A percentile compares a stretch with the other conserved stretches of the same genome.
phyloP scores from a whole-genome alignment of 2,888 invertebrate genomes.

The Stratiomys singularior region DNA sequence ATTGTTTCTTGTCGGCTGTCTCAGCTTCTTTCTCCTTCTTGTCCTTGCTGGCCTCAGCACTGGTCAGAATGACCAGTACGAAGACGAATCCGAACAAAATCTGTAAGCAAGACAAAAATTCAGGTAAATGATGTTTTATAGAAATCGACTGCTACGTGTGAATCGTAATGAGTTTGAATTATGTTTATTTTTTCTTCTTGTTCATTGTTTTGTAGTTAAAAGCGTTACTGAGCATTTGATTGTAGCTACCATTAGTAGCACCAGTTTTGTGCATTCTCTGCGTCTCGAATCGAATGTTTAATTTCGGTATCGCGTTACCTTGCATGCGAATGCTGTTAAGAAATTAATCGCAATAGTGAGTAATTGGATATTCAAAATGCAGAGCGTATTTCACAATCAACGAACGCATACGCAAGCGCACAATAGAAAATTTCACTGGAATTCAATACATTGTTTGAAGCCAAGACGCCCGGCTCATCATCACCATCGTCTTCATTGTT shows the following conservation, averaged over 20 bases:
- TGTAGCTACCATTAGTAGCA: too few species aligned
- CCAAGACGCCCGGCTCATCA: too few species aligned
- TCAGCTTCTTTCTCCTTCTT: constrained; percentile 67
- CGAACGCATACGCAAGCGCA: background rate
- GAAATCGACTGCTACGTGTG: too few species aligned
- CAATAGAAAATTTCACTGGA: constrained; percentile 33
- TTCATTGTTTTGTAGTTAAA: too few species aligned
- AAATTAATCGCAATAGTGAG: background rate
- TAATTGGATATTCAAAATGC: constrained; percentile 14
- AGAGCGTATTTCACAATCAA: constrained; percentile 10
- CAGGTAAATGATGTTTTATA: too few species aligned
- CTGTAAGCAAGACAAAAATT: constrained; percentile 55
- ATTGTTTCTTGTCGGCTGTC: constrained; percentile 76
- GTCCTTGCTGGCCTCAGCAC: constrained; percentile 70
- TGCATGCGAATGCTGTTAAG: constrained; percentile 1
- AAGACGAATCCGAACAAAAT: constrained; percentile 67
- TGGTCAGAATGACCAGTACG: constrained; percentile 70
- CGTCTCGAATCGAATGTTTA: background rate
- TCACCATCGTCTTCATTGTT: too few species aligned
- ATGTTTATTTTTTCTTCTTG: too few species aligned
- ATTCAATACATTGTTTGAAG: constrained; percentile 21
- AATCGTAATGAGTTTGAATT: too few species aligned
- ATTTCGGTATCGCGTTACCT: background rate
- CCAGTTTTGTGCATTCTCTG: background rate
- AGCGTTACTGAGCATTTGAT: too few species aligned